Evolutionary conservation across 2,888 invertebrate species (phyloP).

Genomic region (Hirtodrosophila trivittata): DNA sequence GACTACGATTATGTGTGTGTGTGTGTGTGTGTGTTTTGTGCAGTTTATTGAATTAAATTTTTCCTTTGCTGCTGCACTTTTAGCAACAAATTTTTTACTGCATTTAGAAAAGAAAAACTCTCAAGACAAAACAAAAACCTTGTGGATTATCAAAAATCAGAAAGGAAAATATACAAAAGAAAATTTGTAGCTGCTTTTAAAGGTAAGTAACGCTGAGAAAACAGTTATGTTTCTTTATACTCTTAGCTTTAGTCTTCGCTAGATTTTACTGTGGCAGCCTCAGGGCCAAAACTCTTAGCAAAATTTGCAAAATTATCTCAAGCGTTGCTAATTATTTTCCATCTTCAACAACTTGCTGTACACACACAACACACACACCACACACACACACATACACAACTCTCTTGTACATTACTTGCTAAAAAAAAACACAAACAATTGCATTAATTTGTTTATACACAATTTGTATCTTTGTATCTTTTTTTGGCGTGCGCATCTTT

Average conservation of each 20-base stretch:
- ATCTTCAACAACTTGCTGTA: slow-evolving; percentile 48
- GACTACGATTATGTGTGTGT: slow-evolving; percentile 6
- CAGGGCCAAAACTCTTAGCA: slow-evolving; percentile 64
- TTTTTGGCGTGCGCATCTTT: slow-evolving; percentile 59
- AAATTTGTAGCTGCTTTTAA: neutral
- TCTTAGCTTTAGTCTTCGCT: no score
- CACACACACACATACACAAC: slow-evolving; percentile 8
- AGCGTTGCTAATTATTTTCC: slow-evolving; percentile 76
- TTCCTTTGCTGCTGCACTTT: slow-evolving; percentile 34
- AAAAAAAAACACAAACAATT: slow-evolving; percentile 48
- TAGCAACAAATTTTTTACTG: slow-evolving; percentile 13
- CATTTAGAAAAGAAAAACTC: neutral
- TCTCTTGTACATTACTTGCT: slow-evolving; percentile 45
- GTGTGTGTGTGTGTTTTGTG: slow-evolving; percentile 30
- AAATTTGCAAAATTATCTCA: slow-evolving; percentile 68
- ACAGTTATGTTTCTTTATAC: no score
- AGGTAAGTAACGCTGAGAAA: no score
- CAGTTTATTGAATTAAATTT: slow-evolving; percentile 28
- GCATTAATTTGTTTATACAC: slow-evolving; percentile 52
- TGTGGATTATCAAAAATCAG: no score
- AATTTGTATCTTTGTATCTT: slow-evolving; percentile 37
- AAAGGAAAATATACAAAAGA: no score
- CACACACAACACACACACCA: slow-evolving; percentile 14
- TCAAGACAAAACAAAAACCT: neutral
- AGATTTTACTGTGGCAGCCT: no score